phyloP scores from a whole-genome alignment of 30 jellyfish, hydroid and myxozoan species.

The Rhopilema esculentum region DNA sequence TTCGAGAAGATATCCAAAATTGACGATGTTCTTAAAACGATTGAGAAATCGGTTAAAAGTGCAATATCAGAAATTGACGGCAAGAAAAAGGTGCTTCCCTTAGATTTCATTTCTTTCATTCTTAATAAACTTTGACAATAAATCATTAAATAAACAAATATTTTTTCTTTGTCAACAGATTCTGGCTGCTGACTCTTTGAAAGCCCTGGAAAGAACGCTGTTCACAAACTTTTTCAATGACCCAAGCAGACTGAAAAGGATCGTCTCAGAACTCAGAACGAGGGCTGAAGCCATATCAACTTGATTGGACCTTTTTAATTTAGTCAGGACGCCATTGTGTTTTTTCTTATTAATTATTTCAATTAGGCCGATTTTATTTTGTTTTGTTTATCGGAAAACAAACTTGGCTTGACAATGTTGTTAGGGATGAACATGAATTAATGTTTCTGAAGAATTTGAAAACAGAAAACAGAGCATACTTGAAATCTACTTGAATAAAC shows the following conservation, averaged over 20 bases:
- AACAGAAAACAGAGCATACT: too few relatives aligned
- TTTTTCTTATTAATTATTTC: background rate
- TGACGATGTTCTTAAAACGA: constrained; percentile 64
- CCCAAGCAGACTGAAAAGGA: constrained; percentile 82
- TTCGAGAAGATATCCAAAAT: constrained; percentile 58
- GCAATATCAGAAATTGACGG: constrained; percentile 75
- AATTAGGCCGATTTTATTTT: too few relatives aligned
- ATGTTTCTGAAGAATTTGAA: too few relatives aligned
- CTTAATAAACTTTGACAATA: background rate
- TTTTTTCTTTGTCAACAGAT: constrained; percentile 28
- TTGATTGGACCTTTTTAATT: background rate
- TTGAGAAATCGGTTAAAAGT: constrained; percentile 85
- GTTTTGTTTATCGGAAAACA: too few relatives aligned
- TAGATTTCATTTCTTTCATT: constrained; percentile 13
- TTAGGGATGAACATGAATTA: too few relatives aligned
- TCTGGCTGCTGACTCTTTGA: constrained; percentile 80
- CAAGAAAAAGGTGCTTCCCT: constrained; percentile 96
- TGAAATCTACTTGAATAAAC: too few relatives aligned
- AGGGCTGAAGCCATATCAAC: constrained; percentile 68
- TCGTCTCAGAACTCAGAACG: constrained; percentile 65
- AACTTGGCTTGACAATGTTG: too few relatives aligned
- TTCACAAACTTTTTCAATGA: constrained; percentile 84
- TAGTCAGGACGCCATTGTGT: too few relatives aligned
- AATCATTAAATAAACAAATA: background rate
- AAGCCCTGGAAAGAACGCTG: constrained; percentile 76